phyloP scores from a whole-genome alignment of 1,140 invertebrate species.

The Apocrypta bakeri region DNA sequence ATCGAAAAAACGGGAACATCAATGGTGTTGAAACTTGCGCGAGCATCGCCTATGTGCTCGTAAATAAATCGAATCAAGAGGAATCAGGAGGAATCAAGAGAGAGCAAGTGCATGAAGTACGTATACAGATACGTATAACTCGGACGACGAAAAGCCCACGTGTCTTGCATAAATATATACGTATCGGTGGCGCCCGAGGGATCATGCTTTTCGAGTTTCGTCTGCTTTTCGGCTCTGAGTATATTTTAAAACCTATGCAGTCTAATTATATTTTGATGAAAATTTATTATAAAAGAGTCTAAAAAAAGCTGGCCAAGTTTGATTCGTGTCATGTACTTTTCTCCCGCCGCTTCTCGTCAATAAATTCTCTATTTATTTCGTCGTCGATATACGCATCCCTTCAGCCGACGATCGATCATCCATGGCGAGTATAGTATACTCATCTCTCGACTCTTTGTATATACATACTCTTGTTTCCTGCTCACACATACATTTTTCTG shows the following conservation, averaged over 20 bases:
- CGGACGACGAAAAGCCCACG: not conserved
- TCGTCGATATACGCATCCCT: not conserved
- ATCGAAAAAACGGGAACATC: conserved; percentile 29
- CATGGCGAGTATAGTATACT: too few relatives aligned
- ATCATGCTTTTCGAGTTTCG: too few relatives aligned
- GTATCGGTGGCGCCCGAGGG: not conserved
- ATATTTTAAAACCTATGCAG: too few relatives aligned
- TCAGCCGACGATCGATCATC: not conserved
- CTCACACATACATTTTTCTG: not conserved
- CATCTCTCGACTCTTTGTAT: not conserved
- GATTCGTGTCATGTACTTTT: too few relatives aligned
- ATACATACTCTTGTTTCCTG: not conserved
- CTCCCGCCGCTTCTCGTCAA: too few relatives aligned
- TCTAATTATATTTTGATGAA: too few relatives aligned
- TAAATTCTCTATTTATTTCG: too few relatives aligned
- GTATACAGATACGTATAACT: not conserved
- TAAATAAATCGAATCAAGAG: conserved; percentile 44
- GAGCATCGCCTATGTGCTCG: conserved; percentile 45
- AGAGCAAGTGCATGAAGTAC: too few relatives aligned
- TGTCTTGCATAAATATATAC: conserved; percentile 28
- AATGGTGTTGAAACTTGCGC: not conserved
- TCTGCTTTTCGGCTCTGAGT: too few relatives aligned
- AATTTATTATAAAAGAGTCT: too few relatives aligned
- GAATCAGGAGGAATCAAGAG: too few relatives aligned
- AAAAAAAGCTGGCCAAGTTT: too few relatives aligned